Percentiles rank a stretch among this genome's conserved stretches.
Conservation (phyloP, 2,797 vertebrate species). For the Hemitrygon akajei region DNA sequence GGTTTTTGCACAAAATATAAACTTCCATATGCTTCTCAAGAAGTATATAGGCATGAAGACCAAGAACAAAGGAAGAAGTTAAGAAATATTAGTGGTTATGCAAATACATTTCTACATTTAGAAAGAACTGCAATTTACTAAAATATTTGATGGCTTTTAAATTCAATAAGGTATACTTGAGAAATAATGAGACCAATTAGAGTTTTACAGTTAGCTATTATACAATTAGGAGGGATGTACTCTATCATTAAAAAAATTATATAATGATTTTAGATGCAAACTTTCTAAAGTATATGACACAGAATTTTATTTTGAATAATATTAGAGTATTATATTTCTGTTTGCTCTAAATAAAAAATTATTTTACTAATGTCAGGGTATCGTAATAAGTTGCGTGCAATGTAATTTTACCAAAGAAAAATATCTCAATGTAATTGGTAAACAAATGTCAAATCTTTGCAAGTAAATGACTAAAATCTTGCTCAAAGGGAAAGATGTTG, state of each 20-base stretch:
- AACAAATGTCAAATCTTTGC: background rate
- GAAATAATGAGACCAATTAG: constrained; percentile 35
- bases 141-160: background rate
- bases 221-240: constrained; percentile 27
- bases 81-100: background rate
- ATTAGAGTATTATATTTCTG: constrained; percentile 17
- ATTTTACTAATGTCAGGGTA: background rate
- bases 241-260: constrained; percentile 28
- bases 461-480: background rate
- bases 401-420: background rate
- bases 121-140: background rate
- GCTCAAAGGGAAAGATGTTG: background rate
- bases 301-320: background rate
- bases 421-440: background rate
- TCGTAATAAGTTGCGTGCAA: background rate
- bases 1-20: background rate
- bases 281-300: background rate
- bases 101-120: background rate
- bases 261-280: constrained; percentile 5
- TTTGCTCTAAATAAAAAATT: background rate
- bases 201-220: background rate
- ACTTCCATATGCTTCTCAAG: background rate
- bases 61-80: background rate
- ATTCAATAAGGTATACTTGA: constrained; percentile 3
- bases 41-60: background rate